Evolutionary conservation across 2,113 vertebrate species (phyloP), one percentile per base, ranked within the genome.

Genomic region (Lagopus leucura): DNA sequence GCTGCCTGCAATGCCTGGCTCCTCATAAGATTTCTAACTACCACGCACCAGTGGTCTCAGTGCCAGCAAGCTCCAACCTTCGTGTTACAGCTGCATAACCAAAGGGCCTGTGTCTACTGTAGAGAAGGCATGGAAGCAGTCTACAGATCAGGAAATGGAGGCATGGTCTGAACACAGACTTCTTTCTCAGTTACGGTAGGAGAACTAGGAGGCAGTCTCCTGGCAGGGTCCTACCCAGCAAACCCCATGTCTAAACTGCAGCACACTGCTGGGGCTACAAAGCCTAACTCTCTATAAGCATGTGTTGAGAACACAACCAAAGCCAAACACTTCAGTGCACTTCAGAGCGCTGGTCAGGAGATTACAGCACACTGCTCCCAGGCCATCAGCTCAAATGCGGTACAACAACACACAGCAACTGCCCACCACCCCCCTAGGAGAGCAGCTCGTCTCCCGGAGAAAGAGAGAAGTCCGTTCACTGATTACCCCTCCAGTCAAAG

Each of bases 1-100:
- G 63, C 25, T 12, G 7, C 17, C 40, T 45, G 28, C 24, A 42
- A 24, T 8, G 5, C 0, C 0, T 21, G 32, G 3, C 14, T 36
- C 18, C 34, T 11, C 2, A 20, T 30, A 40, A 0, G 4, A 24
- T 73, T 88, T 43, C 54, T 11, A 4, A 55, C 42, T 11, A 54
- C 16, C 63, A 24, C 3, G 13, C 13, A 28, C 34, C 2, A 66
- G 20, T 16, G 50, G 15, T 12, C 64, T 55, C 64, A 42, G 27
- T 9, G 50, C n/a, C 66, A 82, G 42, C 8, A 82, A 91, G 34
- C 25, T 34, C 34, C 8, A 32, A 17, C 21, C 42, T 50, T 71
- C 69, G 7, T 27, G 14, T 19, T 25, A 50, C 16, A 34, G 28
- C 10, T 54, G 8, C 58, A 86, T 25, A 83, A 57, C 13, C 25